Base-by-base conservation (phyloP, 1,140 invertebrate species). In the Trinorchestia longiramus region DNA sequence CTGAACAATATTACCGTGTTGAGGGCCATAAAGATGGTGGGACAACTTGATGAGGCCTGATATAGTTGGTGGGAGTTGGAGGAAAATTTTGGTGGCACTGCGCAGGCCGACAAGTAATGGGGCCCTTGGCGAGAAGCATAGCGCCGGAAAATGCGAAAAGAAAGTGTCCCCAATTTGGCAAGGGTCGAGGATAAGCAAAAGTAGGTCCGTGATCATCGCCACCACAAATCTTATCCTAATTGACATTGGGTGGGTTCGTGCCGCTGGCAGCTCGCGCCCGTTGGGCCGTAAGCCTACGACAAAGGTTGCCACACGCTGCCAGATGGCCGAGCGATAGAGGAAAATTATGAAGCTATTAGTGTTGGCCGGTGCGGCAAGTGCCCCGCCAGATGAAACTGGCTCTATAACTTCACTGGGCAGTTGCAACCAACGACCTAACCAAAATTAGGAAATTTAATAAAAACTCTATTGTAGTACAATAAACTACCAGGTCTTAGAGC, bases 301-400 rank as follows among this genome's bases (percentile, higher is more conserved):
- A 45, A 53, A 94, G 44, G 43, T 94, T 94, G 92, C 92, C 92
- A 94, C 92, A 94, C 92, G 44, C 92, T 47, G 11, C 43, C 92
- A 94, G 43, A 94, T 94, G 92, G 92, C 36, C 92, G 43, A 94
- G 43, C 92, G 43, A 94, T 94, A 45, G 92, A 43, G 92, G 92
- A 94, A 94, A 94, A 94, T 94, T 94, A 94, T 94, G 92, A 94
- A 94, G 92, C 92, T 94, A 94, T 94, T 94, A 94, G 92, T 94
- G 92, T 47, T 45, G 92, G 43, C 92, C 44, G 44, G 92, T 94
- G 92, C 92, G 15, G 43, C 41, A n/a, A 43, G 92, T 47, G 92
- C 43, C 23, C 36, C 92, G 92, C 44, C 6, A 45, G 92, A 94
- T 94, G 92, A 94, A 94, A 94, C 92, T 94, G 44, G 44, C 36